Evolutionary conservation across 2,113 vertebrate genomes (phyloP).

Genomic region (Cyprinodon brontotheroides): DNA sequence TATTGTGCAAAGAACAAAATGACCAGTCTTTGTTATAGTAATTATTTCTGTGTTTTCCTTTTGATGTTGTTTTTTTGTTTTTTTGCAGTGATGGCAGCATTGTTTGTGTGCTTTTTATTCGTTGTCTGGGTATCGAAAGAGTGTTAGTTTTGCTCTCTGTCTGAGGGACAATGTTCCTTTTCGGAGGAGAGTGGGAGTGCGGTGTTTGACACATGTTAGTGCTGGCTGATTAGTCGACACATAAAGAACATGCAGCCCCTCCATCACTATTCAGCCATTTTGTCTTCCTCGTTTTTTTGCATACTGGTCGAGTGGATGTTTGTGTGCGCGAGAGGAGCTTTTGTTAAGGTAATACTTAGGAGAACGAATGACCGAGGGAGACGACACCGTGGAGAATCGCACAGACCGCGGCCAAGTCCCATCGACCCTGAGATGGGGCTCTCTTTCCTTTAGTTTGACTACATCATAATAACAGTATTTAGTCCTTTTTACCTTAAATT

Average conservation of each 20-base stretch:
- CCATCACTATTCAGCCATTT: slow-evolving; percentile 80
- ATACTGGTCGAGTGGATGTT: slow-evolving; percentile 59
- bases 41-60: slow-evolving; percentile 8
- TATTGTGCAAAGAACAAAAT: neutral
- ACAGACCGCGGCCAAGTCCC: slow-evolving; percentile 44
- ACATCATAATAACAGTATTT: slow-evolving; percentile 8
- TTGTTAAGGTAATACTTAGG: slow-evolving; percentile 75
- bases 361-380: slow-evolving; percentile 48
- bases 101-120: slow-evolving; percentile 45
- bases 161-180: slow-evolving; percentile 59
- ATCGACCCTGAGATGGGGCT: slow-evolving; percentile 29
- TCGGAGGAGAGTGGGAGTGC: slow-evolving; percentile 50
- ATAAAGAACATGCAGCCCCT: slow-evolving; percentile 69
- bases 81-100: slow-evolving; percentile 7
- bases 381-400: slow-evolving; percentile 72
- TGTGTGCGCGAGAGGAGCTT: slow-evolving; percentile 60
- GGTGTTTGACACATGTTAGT: slow-evolving; percentile 78
- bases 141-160: slow-evolving; percentile 69
- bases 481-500: slow-evolving; percentile 8
- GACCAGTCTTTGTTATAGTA: neutral
- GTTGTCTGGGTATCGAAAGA: slow-evolving; percentile 41
- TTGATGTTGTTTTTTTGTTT: neutral
- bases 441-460: slow-evolving; percentile 20
- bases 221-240: slow-evolving; percentile 72
- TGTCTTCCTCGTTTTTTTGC: slow-evolving; percentile 70